A percentile compares a stretch with the other conserved stretches of the same genome.
Evolutionary conservation across 2,113 vertebrate genomes (phyloP).

Genomic region (Ictidomys tridecemlineatus): DNA sequence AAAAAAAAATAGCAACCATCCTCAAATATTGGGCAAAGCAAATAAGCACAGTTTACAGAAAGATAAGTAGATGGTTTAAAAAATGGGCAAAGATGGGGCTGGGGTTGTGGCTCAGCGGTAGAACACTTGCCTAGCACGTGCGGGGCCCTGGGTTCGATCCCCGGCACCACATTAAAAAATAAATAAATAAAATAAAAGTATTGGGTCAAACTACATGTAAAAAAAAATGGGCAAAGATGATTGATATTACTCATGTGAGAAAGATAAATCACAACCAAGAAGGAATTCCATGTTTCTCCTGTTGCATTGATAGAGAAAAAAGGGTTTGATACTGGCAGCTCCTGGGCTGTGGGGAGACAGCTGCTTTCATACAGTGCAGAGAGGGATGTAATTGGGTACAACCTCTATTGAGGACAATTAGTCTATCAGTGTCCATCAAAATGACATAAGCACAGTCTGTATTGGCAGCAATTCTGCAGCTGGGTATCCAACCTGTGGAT

Average conservation of each 20-base stretch:
- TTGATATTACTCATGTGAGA: neutral
- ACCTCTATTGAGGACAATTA: neutral
- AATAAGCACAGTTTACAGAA: neutral
- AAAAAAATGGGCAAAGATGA: neutral
- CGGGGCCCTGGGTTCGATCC: too few species aligned
- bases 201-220: too few species aligned
- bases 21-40: neutral
- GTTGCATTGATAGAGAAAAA: neutral
- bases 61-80: neutral
- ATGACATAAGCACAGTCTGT: neutral
- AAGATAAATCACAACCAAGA: neutral
- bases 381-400: neutral
- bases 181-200: too few species aligned
- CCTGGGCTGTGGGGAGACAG: neutral
- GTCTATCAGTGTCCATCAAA: neutral
- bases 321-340: neutral
- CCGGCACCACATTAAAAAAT: too few species aligned
- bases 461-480: neutral
- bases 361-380: neutral
- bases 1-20: neutral
- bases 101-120: too few species aligned
- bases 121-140: too few species aligned
- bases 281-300: neutral
- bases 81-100: neutral
- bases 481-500: neutral